Evolutionary conservation across 2,888 invertebrate genomes (phyloP).

Genomic region (Mesoligia furuncula): DNA sequence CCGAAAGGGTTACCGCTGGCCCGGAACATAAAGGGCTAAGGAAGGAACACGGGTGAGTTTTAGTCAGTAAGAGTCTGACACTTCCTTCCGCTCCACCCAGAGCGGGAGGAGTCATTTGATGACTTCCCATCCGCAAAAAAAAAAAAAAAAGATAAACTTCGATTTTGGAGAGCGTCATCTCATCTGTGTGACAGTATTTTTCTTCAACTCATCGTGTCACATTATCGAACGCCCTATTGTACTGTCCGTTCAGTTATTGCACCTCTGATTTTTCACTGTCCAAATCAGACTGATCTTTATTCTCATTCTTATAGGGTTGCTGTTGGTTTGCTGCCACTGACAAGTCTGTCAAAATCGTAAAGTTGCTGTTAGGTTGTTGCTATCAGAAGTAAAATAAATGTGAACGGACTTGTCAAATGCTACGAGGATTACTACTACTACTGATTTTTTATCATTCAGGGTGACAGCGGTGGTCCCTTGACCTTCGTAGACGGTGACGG

Average conservation of each 20-base stretch:
- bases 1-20: too few relatives aligned
- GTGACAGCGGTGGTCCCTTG: constrained; percentile 84
- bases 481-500: constrained; percentile 78
- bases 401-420: neutral
- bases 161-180: neutral
- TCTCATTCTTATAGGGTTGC: neutral
- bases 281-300: neutral
- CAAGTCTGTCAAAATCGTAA: too few relatives aligned
- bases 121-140: too few relatives aligned
- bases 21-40: too few relatives aligned
- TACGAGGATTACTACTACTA: too few relatives aligned
- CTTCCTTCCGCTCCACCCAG: too few relatives aligned
- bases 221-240: neutral
- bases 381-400: neutral
- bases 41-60: too few relatives aligned
- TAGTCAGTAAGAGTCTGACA: too few relatives aligned
- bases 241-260: neutral
- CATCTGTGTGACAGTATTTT: neutral
- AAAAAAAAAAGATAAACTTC: too few relatives aligned
- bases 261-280: neutral
- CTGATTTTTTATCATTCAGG: constrained; percentile 69
- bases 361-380: too few relatives aligned
- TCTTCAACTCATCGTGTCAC: neutral
- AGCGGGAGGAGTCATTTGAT: too few relatives aligned
- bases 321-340: too few relatives aligned